phyloP scores from a whole-genome alignment of 2,797 vertebrate species.

The Smutsia temminckii region DNA sequence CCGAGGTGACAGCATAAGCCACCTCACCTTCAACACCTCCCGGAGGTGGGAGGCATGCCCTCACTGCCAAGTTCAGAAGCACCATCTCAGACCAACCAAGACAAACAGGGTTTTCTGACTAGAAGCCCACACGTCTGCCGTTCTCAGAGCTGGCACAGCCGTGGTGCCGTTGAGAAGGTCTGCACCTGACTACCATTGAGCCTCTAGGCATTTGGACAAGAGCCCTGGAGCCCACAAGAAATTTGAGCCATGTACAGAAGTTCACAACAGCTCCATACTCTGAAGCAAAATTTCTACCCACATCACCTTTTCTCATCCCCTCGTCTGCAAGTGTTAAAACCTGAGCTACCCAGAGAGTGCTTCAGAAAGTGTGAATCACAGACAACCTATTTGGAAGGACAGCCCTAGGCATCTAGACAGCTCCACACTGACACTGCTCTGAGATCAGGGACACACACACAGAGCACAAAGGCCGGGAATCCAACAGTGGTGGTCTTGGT shows the following conservation, averaged over 20 bases:
- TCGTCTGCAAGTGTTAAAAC: neutral
- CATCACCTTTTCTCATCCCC: neutral
- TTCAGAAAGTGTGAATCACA: neutral
- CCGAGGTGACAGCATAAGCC: neutral
- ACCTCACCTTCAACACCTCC: neutral
- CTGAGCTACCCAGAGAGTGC: neutral
- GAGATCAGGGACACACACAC: neutral
- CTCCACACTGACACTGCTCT: neutral
- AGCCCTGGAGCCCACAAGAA: neutral
- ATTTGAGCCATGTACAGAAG: neutral
- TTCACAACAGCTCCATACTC: neutral
- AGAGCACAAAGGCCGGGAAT: too few relatives aligned
- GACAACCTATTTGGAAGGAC: neutral
- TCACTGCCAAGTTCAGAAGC: neutral
- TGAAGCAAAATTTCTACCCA: neutral
- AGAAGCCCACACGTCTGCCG: neutral
- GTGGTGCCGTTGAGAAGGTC: too few relatives aligned
- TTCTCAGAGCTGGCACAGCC: neutral
- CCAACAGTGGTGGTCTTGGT: neutral
- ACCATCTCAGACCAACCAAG: neutral
- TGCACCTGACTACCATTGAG: neutral
- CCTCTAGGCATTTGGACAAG: neutral
- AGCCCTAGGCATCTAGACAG: neutral
- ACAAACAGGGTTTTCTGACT: neutral
- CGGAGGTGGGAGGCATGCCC: neutral